Percentiles rank a stretch among this genome's conserved stretches.
Conservation (phyloP, 2,797 vertebrate genomes). For the Schizopygopsis malacanthus region DNA sequence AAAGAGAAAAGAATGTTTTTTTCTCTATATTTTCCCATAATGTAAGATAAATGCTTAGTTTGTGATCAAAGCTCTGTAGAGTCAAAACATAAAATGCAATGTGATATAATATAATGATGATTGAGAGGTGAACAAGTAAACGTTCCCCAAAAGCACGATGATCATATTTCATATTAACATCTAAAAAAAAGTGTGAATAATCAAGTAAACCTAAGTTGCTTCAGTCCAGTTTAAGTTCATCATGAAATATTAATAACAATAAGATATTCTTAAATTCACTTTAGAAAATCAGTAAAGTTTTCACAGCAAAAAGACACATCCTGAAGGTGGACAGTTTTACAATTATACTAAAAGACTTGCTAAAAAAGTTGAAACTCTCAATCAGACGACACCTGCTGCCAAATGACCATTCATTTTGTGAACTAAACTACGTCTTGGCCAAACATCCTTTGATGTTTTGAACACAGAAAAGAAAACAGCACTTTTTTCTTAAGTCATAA, state of each 20-base stretch:
- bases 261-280: neutral
- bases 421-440: neutral
- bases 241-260: neutral
- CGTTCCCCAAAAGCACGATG: neutral
- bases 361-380: neutral
- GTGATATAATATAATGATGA: neutral
- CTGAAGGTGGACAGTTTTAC: neutral
- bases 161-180: neutral
- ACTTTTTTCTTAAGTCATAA: neutral
- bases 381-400: neutral
- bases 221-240: neutral
- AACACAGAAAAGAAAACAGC: neutral
- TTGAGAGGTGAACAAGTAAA: neutral
- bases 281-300: no score
- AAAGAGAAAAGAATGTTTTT: no score
- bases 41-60: neutral
- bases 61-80: neutral
- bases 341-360: no score
- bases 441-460: neutral
- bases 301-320: neutral
- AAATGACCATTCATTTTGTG: neutral
- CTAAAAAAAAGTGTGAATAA: neutral
- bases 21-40: neutral
- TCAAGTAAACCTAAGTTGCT: neutral
- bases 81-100: neutral